Conservation (phyloP, 2,113 vertebrate genomes). For the Albula goreensis region DNA sequence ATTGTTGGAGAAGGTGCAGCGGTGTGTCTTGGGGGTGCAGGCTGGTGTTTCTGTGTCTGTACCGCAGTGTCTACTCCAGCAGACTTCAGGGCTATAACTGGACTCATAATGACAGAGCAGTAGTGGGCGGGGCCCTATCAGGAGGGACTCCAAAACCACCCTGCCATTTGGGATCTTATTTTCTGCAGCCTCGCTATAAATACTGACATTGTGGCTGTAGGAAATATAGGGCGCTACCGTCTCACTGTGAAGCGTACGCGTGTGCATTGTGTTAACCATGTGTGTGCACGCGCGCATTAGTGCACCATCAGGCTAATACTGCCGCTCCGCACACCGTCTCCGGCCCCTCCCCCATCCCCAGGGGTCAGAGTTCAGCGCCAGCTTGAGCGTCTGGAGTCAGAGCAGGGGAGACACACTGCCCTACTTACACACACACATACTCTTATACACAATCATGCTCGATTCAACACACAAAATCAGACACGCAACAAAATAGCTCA, state of each 20-base stretch:
- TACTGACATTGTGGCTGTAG: not conserved
- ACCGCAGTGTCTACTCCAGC: not conserved
- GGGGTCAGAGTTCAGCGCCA: not conserved
- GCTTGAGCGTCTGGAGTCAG: not conserved
- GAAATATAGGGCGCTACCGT: conserved; percentile 1
- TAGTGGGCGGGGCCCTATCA: conserved; percentile 2
- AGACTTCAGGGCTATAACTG: conserved; percentile 13
- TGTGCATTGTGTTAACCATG: not conserved
- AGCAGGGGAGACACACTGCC: not conserved
- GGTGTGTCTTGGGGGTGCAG: not conserved
- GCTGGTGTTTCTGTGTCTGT: not conserved
- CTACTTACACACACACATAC: not conserved
- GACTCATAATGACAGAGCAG: conserved; percentile 22
- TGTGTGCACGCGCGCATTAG: not conserved
- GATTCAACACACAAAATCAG: too few species aligned
- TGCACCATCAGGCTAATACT: not conserved
- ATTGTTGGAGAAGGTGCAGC: not conserved
- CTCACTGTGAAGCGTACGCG: not conserved
- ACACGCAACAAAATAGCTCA: too few species aligned
- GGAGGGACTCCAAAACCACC: conserved; percentile 4
- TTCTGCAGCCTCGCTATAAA: conserved; percentile 5
- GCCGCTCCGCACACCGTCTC: not conserved
- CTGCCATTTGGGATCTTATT: not conserved
- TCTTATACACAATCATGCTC: not conserved
- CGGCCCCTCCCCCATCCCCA: not conserved